Evolutionary conservation across 2,797 vertebrate genomes (phyloP), one percentile per base, ranked within the genome.

Genomic region (Neomorphus geoffroyi): DNA sequence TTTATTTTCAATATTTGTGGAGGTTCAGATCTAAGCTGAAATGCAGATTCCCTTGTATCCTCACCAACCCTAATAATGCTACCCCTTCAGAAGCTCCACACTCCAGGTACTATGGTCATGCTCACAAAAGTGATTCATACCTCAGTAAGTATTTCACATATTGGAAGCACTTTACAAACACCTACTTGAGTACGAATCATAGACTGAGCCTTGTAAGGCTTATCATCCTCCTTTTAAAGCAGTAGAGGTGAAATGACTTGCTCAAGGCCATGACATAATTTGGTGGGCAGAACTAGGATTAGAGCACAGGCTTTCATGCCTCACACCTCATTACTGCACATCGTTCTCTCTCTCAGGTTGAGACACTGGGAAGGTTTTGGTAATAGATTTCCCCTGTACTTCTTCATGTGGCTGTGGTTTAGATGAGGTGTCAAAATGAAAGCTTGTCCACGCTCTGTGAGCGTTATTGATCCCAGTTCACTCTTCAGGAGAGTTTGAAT

Each of bases 221-320:
- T 96, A 86, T 91, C 92, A 88, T 91, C 74, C 73, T 92, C 90
- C 46, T 93, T 96, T 93, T 96, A 78, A 73, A 92, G 45, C n/a
- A 87, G 67, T 22, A 92, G 83, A 94, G 83, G 93, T 94, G 83
- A 96, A 96, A 94, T 60, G 22, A 85, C 80, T 94, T 93, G 92
- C 83, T 93, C 70, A 94, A 96, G 88, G 91, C 94, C 92, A 94
- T 88, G 92, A 84, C 86, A 92, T 81, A 94, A 96, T 96, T 94
- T 94, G 88, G 93, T 15, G 50, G 91, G 90, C 83, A 93, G 91
- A 92, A 41, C 86, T 61, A 65, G 93, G 91, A 93, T 92, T 85
- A 94, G 48, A 94, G 74, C 8, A 0, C 27, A 54, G 45, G 43
- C 86, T 96, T 96, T 92, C 74, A 75, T 80, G 73, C 80, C 80